Percentiles rank a stretch among this genome's conserved stretches.
These are phyloP conservation scores for Eurystomus glaucurus DNA, from an alignment of 2,797 vertebrate species.

Conservation along the genomic window DNA sequence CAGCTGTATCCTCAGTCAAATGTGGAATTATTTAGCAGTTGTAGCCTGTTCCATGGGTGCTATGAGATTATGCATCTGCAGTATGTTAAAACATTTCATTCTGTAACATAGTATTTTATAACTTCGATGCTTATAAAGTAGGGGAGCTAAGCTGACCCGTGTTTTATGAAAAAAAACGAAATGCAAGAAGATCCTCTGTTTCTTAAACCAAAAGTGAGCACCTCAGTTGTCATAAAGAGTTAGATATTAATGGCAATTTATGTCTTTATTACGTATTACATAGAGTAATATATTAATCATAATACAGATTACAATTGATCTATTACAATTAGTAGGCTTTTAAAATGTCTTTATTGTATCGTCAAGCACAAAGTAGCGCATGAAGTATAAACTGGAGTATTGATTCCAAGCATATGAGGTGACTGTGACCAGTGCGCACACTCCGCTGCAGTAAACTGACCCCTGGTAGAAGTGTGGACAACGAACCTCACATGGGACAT, in stretches of 20 bases:
- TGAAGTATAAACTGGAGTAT: not conserved
- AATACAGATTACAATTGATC: not conserved
- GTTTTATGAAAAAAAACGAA: not conserved
- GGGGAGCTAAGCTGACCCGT: not conserved
- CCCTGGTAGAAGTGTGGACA: not conserved
- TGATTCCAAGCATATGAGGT: not conserved
- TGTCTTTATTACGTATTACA: not conserved
- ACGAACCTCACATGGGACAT: fast-evolving
- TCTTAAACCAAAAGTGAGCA: not conserved
- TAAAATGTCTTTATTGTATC: not conserved
- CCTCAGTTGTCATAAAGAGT: not conserved
- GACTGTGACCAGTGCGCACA: not conserved
- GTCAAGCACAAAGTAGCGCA: not conserved
- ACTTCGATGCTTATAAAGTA: not conserved
- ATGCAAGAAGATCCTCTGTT: not conserved
- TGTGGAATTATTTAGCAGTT: not conserved
- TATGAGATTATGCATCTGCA: not conserved
- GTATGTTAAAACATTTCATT: not conserved
- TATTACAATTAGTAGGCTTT: not conserved
- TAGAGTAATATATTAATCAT: not conserved
- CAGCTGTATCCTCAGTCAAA: not conserved
- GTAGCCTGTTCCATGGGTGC: not conserved
- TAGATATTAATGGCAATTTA: not conserved
- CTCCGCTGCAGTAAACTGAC: not conserved
- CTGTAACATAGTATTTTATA: not conserved